Base-by-base conservation (phyloP, 2,888 invertebrate genomes). In the Tanytarsus gracilentus region DNA sequence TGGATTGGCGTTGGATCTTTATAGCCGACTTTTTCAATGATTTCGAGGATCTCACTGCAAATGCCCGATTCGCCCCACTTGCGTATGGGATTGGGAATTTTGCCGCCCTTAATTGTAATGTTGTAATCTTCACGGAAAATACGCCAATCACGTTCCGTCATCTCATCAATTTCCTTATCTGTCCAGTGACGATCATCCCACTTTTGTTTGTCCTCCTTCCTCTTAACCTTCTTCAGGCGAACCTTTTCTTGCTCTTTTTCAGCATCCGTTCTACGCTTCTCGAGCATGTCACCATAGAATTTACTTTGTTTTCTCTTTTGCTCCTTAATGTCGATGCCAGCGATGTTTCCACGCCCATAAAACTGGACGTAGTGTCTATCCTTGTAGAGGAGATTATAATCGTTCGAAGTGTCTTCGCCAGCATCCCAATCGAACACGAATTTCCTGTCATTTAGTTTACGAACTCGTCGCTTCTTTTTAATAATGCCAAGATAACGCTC, bases 351-450 rank as follows among this genome's bases (percentile, higher is more conserved):
- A 62, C 99, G 80, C 0, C 99, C 99, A 77, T 90, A 99, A 73
- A 99, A 97, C 75, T 97, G 96, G 4, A 95, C 91, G 75, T 96
- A 92, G 75, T 99, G 98, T 52, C 90, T 81, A 66, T 97, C 94
- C 73, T 97, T 98, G 70, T 99, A 99, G 21, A 99, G 77, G 62
- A 86, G 84, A 73, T 99, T 99, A 70, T 99, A 99, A 77, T 99
- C 99, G 63, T 88, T 86, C 2, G 96, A 94, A 0, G 99, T 99
- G 69, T 99, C 99, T 74, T 99, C 99, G 0, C 91, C 88, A 0
- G 95, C 96, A 76, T 99, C 99, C 99, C 99, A 99, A 75, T 99
- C 99, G 74, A 99, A 99, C 0, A 99, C 98, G 78, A 99, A 99
- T 76, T 99, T 99, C 14, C 98, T 79, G 71, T 99, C 99, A 75